Evolutionary conservation across 2,113 vertebrate genomes (phyloP).

Genomic region (Hippocampus comes): DNA sequence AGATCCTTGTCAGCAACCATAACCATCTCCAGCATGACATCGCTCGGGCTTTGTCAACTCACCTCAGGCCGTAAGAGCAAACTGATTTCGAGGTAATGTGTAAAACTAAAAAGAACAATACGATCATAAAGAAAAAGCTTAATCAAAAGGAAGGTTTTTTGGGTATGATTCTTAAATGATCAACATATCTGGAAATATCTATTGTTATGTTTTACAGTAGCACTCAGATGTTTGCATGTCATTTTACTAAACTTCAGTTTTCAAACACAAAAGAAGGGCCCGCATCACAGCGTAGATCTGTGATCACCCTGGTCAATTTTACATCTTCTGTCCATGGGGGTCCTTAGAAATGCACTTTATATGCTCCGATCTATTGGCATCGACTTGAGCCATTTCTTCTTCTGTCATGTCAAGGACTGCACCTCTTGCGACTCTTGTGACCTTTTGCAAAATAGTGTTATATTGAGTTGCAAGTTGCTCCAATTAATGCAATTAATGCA

Average conservation of each 20-base stretch:
- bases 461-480: no score
- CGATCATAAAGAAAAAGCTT: slow-evolving; percentile 56
- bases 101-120: neutral
- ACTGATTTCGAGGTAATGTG: slow-evolving; percentile 46
- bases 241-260: neutral
- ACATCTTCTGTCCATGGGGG: no score
- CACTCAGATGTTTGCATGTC: neutral
- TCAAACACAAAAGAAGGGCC: neutral
- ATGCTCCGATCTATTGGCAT: no score
- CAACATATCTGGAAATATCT: neutral
- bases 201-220: neutral
- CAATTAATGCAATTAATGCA: slow-evolving; percentile 45
- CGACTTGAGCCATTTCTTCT: no score
- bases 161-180: neutral
- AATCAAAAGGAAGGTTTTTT: neutral
- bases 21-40: slow-evolving; percentile 63
- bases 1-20: slow-evolving; percentile 60
- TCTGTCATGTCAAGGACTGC: no score
- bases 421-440: no score
- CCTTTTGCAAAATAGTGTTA: neutral
- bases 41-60: slow-evolving; percentile 54
- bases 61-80: slow-evolving; percentile 55
- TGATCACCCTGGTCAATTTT: no score
- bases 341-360: no score
- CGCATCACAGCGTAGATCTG: no score